Evolutionary conservation across 2,797 vertebrate genomes (phyloP), one percentile per base, ranked within the genome.

Genomic region (Lepilemur septentrionalis): DNA sequence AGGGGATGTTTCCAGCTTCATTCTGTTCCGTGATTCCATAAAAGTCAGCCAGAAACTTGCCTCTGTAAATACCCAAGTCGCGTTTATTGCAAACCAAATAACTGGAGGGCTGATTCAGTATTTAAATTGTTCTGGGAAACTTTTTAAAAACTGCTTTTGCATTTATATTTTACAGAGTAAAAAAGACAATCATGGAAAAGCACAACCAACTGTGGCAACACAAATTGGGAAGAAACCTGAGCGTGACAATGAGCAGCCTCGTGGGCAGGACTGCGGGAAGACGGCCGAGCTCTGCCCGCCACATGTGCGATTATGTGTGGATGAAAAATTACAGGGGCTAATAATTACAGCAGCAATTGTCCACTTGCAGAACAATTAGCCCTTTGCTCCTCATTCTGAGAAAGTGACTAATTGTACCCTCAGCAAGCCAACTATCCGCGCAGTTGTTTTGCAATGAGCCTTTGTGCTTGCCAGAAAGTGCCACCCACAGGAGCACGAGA

Each of bases 291-390:
- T 7, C 55, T 61, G 78, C 93, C 91, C 72, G 0, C 85, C 14
- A 32, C 78, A 13, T 92, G 79, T 88, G 94, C 95, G 95, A 97
- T 98, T 97, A 96, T 96, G 59, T 97, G 67, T 78, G 94, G 95
- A 97, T 97, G 96, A 97, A 94, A 97, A 97, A 97, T 97, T 97
- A 96, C 81, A 92, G 86, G 79, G 95, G 41, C 96, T 95, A 98
- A 97, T 98, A 97, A 98, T 97, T 97, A 97, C 84, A 96, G 96
- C 95, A 78, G 95, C 97, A 92, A 96, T 97, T 97, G 98, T 98
- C 98, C 98, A 97, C 96, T 97, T 96, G 97, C 97, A 91, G 92
- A 97, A 97, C 97, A 97, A 98, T 98, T 98, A 98, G 97, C 96
- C 97, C 97, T 97, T 97, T 98, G 96, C 97, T 97, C 97, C 88